Conservation (phyloP, 2,797 vertebrate species). For the Avahi laniger region DNA sequence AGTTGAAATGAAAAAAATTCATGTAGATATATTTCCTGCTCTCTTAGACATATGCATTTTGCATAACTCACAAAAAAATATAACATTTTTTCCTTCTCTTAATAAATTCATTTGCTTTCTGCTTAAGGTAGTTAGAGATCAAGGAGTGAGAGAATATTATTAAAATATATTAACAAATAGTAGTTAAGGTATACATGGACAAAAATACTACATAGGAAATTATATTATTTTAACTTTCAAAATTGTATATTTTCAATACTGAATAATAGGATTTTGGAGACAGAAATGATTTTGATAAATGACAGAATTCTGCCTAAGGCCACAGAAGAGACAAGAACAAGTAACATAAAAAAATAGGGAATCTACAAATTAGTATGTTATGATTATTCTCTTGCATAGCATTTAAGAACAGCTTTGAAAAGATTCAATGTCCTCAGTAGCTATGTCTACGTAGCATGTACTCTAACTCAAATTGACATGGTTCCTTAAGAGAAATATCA, state of each 20-base stretch:
- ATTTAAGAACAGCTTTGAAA: background rate
- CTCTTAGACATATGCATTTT: background rate
- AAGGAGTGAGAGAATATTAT: background rate
- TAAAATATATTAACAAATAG: background rate
- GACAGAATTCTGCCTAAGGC: constrained; percentile 36
- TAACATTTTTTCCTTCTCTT: background rate
- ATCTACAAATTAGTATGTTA: constrained; percentile 39
- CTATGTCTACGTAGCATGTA: background rate
- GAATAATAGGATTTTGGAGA: constrained; percentile 42
- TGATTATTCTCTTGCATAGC: constrained; percentile 25
- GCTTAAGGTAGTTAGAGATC: constrained; percentile 34
- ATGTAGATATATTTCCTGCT: constrained; percentile 39
- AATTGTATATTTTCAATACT: constrained; percentile 18
- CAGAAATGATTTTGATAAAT: constrained; percentile 52
- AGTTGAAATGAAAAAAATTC: constrained; percentile 49
- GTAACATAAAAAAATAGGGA: constrained; percentile 1
- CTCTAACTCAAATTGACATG: constrained; percentile 50
- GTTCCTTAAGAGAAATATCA: constrained; percentile 39
- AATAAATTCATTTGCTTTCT: constrained; percentile 53
- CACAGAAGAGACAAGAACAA: constrained; percentile 17
- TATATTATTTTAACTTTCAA: constrained; percentile 60
- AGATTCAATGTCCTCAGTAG: too few species aligned
- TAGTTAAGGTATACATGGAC: background rate
- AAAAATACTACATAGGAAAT: constrained; percentile 13
- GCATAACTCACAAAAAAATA: constrained; percentile 37